Conservation (phyloP, 2,113 vertebrate species). For the Sisor rabdophorus region DNA sequence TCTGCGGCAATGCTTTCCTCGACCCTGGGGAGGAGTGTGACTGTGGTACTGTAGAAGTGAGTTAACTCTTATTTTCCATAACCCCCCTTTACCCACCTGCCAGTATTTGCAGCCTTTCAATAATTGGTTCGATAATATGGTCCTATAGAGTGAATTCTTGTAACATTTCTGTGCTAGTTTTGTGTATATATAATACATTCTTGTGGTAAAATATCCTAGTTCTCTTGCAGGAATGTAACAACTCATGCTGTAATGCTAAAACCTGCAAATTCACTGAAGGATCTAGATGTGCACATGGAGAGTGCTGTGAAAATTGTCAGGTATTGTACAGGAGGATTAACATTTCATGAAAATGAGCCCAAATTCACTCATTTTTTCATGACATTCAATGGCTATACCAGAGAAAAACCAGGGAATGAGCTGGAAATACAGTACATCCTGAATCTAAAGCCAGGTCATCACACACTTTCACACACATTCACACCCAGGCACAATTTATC, state of each 20-base stretch:
- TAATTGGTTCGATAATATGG: background rate
- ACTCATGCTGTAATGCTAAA: conserved; percentile 79
- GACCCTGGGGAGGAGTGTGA: conserved; percentile 88
- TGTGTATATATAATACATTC: conserved; percentile 12
- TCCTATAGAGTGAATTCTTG: background rate
- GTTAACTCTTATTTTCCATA: background rate
- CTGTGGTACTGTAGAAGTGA: conserved; percentile 77
- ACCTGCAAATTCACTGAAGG: conserved; percentile 75
- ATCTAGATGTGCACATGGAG: conserved; percentile 72
- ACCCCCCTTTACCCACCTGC: background rate
- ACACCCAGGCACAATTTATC: background rate
- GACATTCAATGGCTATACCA: background rate
- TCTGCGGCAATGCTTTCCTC: conserved; percentile 80
- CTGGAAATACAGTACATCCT: background rate
- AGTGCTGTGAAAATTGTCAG: conserved; percentile 80
- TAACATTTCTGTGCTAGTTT: background rate
- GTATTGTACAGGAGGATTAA: conserved; percentile 56
- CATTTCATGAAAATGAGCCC: background rate
- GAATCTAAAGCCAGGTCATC: background rate
- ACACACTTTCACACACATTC: background rate
- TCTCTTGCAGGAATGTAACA: conserved; percentile 72
- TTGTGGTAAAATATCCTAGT: conserved; percentile 7
- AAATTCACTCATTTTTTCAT: background rate
- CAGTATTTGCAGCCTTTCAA: background rate
- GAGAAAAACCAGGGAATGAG: background rate